phyloP scores from a whole-genome alignment of 2,113 vertebrate species.

The Eudyptes chrysolophus region DNA sequence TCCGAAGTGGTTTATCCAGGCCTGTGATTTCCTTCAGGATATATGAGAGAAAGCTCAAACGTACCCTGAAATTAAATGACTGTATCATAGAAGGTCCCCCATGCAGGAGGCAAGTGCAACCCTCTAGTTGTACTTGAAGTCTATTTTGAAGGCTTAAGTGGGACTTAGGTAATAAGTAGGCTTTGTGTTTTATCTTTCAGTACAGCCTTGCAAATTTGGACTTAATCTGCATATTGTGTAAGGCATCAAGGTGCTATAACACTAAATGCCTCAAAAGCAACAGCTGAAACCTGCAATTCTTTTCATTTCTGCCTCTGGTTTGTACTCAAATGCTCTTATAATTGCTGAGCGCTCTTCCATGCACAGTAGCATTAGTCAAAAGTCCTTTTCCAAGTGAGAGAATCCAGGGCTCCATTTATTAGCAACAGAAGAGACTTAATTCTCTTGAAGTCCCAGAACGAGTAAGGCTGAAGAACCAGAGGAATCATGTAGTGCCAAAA shows the following conservation, averaged over 20 bases:
- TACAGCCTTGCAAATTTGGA: not conserved
- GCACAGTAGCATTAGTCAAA: not conserved
- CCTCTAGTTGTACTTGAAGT: not conserved
- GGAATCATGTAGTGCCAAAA: not conserved
- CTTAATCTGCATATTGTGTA: not conserved
- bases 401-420: not conserved
- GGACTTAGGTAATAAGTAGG: not conserved
- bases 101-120: not conserved
- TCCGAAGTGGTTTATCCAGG: not conserved
- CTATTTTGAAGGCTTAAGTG: not conserved
- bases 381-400: not conserved
- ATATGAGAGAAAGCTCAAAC: not conserved
- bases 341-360: not conserved
- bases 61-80: not conserved
- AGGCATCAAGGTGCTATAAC: not conserved
- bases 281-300: not conserved
- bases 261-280: not conserved
- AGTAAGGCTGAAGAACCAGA: not conserved
- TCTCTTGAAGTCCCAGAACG: not conserved
- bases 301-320: not conserved
- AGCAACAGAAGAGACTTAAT: not conserved
- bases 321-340: not conserved
- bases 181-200: constrained; percentile 29
- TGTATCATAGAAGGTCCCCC: not conserved
- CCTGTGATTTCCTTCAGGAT: not conserved